Percentiles rank a stretch among this genome's conserved stretches.
Conservation (phyloP, 2,888 invertebrate species). For the Suillia variegata region DNA sequence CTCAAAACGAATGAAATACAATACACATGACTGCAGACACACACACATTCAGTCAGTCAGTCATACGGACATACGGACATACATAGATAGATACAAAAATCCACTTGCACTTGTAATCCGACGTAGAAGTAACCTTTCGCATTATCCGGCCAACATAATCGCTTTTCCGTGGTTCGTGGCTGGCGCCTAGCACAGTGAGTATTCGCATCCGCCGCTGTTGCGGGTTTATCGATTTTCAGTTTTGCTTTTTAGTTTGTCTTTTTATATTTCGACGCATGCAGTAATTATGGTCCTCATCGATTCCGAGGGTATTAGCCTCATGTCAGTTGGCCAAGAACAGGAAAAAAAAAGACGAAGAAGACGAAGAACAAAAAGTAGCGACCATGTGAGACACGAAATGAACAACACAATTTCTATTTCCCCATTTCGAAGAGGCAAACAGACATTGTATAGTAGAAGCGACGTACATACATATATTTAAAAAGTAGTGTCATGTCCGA, state of each 20-base stretch:
- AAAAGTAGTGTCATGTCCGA: no score
- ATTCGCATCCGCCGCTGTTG: conserved; percentile 28
- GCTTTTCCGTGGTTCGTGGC: background rate
- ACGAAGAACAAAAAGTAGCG: no score
- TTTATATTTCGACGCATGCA: conserved; percentile 40
- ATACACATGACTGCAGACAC: background rate
- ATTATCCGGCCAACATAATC: background rate
- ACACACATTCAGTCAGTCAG: background rate
- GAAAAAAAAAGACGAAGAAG: no score
- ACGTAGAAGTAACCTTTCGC: background rate
- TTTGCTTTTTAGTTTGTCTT: background rate
- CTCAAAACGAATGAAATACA: background rate
- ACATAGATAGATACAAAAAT: no score
- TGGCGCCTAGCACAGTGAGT: background rate
- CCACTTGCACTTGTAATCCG: conserved; percentile 8
- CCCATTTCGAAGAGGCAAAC: background rate
- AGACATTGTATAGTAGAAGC: background rate
- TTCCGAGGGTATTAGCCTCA: conserved; percentile 24
- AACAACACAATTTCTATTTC: background rate
- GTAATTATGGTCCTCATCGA: conserved; percentile 24
- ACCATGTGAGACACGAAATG: conserved; percentile 12
- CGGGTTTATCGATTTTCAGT: conserved; percentile 52
- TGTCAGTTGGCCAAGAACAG: conserved; percentile 17
- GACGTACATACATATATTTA: background rate
- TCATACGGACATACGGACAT: background rate